Percentiles rank a stretch among this genome's conserved stretches.
phyloP scores from a whole-genome alignment of 2,888 invertebrate genomes.

The Anthophora plumipes region DNA sequence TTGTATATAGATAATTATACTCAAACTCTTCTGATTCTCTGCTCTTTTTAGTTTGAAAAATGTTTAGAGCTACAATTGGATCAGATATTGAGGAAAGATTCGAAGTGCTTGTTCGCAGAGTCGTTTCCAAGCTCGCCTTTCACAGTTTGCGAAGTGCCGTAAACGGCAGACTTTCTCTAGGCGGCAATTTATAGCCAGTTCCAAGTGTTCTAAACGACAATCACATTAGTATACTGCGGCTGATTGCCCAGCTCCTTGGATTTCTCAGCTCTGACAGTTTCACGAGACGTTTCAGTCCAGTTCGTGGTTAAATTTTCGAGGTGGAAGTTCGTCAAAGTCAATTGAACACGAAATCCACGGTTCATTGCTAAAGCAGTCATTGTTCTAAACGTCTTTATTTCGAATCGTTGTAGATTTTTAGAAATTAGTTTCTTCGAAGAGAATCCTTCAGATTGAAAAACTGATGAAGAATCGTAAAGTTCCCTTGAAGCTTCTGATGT shows the following conservation, averaged over 20 bases:
- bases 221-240: constrained; percentile 39
- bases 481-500: no score
- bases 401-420: no score
- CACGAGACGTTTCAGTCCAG: not conserved
- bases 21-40: no score
- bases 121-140: constrained; percentile 34
- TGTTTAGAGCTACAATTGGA: not conserved
- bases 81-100: constrained; percentile 16
- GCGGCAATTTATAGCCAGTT: constrained; percentile 43
- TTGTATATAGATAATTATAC: no score
- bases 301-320: constrained; percentile 20
- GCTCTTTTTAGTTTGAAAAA: constrained; percentile 7
- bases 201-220: constrained; percentile 45
- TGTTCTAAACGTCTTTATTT: no score
- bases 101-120: constrained; percentile 35
- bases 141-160: constrained; percentile 35
- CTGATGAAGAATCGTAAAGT: no score
- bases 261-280: constrained; percentile 22
- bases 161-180: constrained; percentile 43
- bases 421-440: no score
- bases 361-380: not conserved
- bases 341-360: constrained; percentile 4
- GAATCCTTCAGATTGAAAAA: no score
- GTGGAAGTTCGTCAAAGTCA: constrained; percentile 31
- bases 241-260: constrained; percentile 31